Percentiles rank a stretch among this genome's conserved stretches.
phyloP scores from a whole-genome alignment of 2,888 invertebrate species.

The Iphiclides podalirius region DNA sequence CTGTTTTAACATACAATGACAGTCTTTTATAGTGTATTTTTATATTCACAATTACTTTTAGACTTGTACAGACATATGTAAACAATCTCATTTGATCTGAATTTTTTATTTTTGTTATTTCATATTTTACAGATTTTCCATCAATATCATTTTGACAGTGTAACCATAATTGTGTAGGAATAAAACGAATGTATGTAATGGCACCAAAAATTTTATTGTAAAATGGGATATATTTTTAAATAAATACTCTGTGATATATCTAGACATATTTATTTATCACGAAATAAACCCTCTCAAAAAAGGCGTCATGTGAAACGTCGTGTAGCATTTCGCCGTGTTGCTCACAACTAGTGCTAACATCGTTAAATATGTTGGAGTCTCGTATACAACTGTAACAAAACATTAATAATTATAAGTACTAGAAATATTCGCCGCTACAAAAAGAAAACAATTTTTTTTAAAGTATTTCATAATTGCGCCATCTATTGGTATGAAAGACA shows the following conservation, averaged over 20 bases:
- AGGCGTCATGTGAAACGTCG: constrained; percentile 51
- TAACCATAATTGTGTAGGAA: not conserved
- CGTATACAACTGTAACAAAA: constrained; percentile 73
- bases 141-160: not conserved
- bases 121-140: not conserved
- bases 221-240: constrained; percentile 55
- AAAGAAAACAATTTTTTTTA: too few relatives aligned
- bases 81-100: not conserved
- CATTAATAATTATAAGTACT: too few relatives aligned
- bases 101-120: too few relatives aligned
- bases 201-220: constrained; percentile 25
- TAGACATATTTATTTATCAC: constrained; percentile 29
- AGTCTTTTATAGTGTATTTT: too few relatives aligned
- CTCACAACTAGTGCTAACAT: constrained; percentile 39
- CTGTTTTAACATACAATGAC: too few relatives aligned
- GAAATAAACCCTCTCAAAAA: constrained; percentile 41
- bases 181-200: not conserved
- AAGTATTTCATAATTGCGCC: too few relatives aligned
- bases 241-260: constrained; percentile 77
- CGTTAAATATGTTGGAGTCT: constrained; percentile 53
- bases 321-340: constrained; percentile 43
- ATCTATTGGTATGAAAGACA: too few relatives aligned
- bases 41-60: too few relatives aligned
- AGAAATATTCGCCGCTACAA: too few relatives aligned
- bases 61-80: too few relatives aligned